These are phyloP conservation scores for Stenodema calcarata DNA, from an alignment of 2,888 invertebrate genomes.

Conservation along the genomic window DNA sequence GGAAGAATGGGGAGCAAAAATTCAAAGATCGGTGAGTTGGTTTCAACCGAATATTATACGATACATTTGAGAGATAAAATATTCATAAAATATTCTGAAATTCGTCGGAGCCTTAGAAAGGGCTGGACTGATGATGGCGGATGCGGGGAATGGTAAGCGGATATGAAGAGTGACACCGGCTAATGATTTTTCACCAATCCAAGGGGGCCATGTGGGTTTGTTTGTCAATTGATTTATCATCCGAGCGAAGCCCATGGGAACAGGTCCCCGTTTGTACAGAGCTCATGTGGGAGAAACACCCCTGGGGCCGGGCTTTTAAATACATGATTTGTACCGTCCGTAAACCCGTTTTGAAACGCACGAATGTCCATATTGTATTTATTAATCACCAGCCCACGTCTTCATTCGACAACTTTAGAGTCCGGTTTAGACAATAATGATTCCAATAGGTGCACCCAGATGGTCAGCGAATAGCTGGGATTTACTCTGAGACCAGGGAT, in stretches of 20 bases:
- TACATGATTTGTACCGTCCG: neutral
- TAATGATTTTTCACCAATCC: conserved; percentile 15
- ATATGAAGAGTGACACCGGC: conserved; percentile 19
- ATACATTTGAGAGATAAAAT: too few relatives aligned
- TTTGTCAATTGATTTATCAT: conserved; percentile 11
- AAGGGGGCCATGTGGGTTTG: conserved; percentile 1
- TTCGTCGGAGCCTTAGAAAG: neutral
- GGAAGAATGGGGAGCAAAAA: too few relatives aligned
- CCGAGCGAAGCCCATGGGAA: neutral
- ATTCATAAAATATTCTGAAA: neutral
- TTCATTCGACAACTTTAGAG: too few relatives aligned
- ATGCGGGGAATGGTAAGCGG: neutral
- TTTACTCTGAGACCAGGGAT: too few relatives aligned
- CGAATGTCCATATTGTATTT: neutral
- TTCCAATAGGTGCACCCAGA: too few relatives aligned
- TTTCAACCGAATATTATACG: too few relatives aligned
- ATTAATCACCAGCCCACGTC: neutral
- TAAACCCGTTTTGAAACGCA: neutral
- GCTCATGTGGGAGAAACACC: neutral
- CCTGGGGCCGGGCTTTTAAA: neutral
- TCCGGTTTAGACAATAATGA: too few relatives aligned
- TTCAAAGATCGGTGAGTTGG: too few relatives aligned
- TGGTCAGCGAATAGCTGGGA: too few relatives aligned
- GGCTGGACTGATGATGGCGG: neutral
- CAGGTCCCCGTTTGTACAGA: neutral